Evolutionary conservation across 2,888 invertebrate genomes (phyloP), one percentile per base, ranked within the genome.

Genomic region (Frankliniella fusca): DNA sequence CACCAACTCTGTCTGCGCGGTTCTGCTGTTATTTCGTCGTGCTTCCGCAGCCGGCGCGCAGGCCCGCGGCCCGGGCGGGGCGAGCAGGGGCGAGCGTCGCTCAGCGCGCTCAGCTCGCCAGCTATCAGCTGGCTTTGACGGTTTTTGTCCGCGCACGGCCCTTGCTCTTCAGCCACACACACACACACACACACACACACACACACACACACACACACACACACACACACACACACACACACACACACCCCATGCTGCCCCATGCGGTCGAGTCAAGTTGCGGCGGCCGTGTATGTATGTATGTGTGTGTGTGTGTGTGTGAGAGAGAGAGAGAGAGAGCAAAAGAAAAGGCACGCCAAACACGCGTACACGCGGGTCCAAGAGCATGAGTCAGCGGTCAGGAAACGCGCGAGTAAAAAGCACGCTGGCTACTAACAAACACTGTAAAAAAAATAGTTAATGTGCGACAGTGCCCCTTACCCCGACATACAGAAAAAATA

Each of bases 161-260:
- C 23, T 27, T 12, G 23, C 23, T 23, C 27, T 23, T 20, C 54
- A 20, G 54, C 54, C 15, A 12, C 54, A 15, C 70, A 23, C n/a
- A n/a, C 70, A 70, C 70, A 23, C 70, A 70, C n/a, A n/a, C 65
- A 65, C 10, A 9, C 65, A 65, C 65, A 18, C 65, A 15, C 12
- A 7, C 65, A 65, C 65, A 65, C 65, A 65, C 15, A 20, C 11
- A n/a, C 65, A 65, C 65, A n/a, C 65, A 65, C 65, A 65, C 65
- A 65, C 65, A 65, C 65, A 65, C 65, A 65, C 11, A 65, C 65
- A 65, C 65, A 65, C 65, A 65, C 8, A 65, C 65, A 65, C 65
- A 65, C 11, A 65, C 65, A 54, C 54, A 54, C 54, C 12, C 54
- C 54, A 18, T 54, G 54, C 20, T 20, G 54, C 54, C 54, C 54